Evolutionary conservation across 2,113 vertebrate genomes (phyloP), one percentile per base, ranked within the genome.

Genomic region (Stigmatopora nigra): DNA sequence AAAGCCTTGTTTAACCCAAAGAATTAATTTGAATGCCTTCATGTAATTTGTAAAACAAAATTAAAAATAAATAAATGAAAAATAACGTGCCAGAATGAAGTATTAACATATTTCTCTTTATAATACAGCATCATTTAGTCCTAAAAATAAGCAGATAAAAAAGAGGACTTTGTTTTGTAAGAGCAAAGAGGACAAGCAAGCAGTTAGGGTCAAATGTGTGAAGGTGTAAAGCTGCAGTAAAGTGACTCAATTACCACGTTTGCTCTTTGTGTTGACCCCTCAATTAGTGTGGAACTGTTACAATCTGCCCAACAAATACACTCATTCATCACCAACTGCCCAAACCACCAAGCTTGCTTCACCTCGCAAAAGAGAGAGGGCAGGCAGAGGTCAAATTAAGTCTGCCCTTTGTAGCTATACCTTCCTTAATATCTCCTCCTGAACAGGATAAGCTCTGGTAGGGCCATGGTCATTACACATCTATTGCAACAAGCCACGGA

Each of bases 271-370:
- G 91, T 89, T 94, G 93, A 92, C 88, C 88, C 87, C 90, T 91
- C 93, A 96, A 96, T 96, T 95, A 97, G 94, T 87, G 92, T 88
- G 91, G 91, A 91, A 90, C 93, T 92, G 93, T 94, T 94, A 93
- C 95, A 96, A 95, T 90, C 92, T 92, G 89, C 92, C 91, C 88
- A 90, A 90, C 92, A 92, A 95, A 94, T 89, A 91, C 91, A 92
- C 92, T 92, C 92, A 97, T 98, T 94, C 92, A 97, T 98, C 95
- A 97, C 92, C 67, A 85, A 86, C 91, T 92, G 92, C 90, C 92
- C 78, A 87, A 91, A 90, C 89, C 90, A 91, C 90, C 88, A 77
- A 87, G 81, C 88, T 16, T 86, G 92, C 92, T 91, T 92, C 91
- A 90, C 79, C 74, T 78, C 83, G 69, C 84, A 72, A 68, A 89